These are phyloP conservation scores for Yponomeuta malinellus DNA, from an alignment of 2,888 invertebrate genomes.

Conservation along the genomic window DNA sequence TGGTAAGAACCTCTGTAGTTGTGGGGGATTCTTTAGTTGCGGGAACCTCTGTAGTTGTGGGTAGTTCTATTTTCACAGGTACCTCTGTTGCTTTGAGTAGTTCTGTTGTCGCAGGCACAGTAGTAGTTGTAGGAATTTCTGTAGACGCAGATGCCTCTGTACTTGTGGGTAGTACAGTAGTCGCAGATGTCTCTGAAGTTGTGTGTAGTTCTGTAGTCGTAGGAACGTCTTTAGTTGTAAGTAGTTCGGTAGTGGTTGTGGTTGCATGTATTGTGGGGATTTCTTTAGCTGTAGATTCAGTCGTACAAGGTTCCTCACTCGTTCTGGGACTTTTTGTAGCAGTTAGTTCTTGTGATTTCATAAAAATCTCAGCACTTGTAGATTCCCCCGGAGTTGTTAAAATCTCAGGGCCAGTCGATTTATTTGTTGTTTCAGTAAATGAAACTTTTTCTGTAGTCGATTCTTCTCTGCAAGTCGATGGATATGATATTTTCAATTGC, in stretches of 20 bases:
- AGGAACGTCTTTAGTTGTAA: not conserved
- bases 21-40: not conserved
- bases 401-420: not conserved
- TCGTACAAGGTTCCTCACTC: not conserved
- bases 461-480: too few relatives aligned
- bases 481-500: too few relatives aligned
- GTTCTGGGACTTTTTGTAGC: not conserved
- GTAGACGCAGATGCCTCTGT: not conserved
- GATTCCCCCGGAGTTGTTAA: not conserved
- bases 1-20: not conserved
- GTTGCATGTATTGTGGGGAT: not conserved
- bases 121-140: not conserved
- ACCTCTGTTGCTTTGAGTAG: not conserved
- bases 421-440: not conserved
- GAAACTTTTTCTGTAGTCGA: not conserved
- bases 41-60: not conserved
- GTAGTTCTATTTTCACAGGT: not conserved
- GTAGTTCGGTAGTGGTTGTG: not conserved
- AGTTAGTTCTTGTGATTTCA: not conserved
- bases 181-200: not conserved
- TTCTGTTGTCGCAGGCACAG: not conserved
- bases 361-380: not conserved
- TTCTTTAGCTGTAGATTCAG: not conserved
- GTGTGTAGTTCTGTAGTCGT: not conserved
- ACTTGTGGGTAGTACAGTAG: not conserved